phyloP scores from a whole-genome alignment of 1,140 invertebrate genomes.

The Neotoxoptera formosana region DNA sequence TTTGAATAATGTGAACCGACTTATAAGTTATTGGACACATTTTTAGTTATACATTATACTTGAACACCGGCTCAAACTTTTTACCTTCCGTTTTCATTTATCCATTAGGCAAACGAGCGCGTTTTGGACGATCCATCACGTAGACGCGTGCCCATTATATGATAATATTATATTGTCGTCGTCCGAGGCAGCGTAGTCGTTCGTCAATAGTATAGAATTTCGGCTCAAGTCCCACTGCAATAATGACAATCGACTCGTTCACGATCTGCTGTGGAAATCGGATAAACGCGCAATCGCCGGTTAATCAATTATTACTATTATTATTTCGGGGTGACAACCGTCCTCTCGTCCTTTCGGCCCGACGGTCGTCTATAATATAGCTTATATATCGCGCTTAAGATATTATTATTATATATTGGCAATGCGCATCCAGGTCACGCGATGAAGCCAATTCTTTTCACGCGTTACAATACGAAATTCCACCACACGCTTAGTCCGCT shows the following conservation, averaged over 20 bases:
- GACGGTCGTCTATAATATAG: background rate
- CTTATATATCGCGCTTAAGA: background rate
- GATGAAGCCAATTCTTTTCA: conserved; percentile 11
- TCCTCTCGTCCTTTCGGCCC: background rate
- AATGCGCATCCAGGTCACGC: background rate
- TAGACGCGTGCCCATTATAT: background rate
- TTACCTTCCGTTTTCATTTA: background rate
- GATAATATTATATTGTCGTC: background rate
- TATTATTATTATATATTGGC: conserved; percentile 2
- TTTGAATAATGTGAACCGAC: background rate
- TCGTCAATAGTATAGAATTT: background rate
- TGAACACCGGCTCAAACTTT: background rate
- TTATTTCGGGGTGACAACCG: conserved; percentile 6
- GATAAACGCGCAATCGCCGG: background rate
- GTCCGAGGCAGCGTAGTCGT: background rate
- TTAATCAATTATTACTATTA: conserved; percentile 9
- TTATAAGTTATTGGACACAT: background rate
- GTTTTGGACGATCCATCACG: background rate
- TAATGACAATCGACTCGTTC: background rate
- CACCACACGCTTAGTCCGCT: background rate
- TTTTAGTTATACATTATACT: background rate
- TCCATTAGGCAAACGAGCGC: background rate
- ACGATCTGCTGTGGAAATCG: background rate
- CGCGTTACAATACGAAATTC: conserved; percentile 20
- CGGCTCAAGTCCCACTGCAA: background rate